These are phyloP conservation scores for Micronisus gabar DNA, from an alignment of 2,113 vertebrate species.

Conservation along the genomic window DNA sequence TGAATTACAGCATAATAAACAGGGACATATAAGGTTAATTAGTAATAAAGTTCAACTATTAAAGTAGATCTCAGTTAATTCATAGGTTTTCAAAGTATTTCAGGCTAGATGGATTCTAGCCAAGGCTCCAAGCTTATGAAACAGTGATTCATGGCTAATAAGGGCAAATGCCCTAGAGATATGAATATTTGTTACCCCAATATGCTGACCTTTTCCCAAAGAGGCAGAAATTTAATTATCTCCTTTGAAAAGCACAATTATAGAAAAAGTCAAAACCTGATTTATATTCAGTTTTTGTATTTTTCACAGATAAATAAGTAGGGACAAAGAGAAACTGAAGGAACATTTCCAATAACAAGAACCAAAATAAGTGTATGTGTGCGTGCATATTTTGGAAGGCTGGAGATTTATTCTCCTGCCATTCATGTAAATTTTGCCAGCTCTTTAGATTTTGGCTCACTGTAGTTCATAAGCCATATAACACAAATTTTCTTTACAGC, in stretches of 20 bases:
- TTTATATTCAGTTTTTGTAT: conserved; percentile 68
- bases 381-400: accelerated
- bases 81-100: conserved; percentile 68
- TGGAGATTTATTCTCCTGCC: neutral
- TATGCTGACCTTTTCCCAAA: conserved; percentile 73
- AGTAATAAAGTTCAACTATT: conserved; percentile 71
- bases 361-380: neutral
- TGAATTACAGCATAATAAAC: conserved; percentile 21
- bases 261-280: conserved; percentile 69
- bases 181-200: conserved; percentile 74
- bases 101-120: conserved; percentile 64
- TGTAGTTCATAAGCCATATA: neutral
- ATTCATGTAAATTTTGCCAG: neutral
- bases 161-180: conserved; percentile 74
- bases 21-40: conserved; percentile 69
- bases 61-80: conserved; percentile 66
- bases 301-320: conserved; percentile 68
- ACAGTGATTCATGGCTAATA: conserved; percentile 72
- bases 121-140: conserved; percentile 72
- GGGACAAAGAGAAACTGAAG: neutral
- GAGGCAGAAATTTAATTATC: conserved; percentile 78
- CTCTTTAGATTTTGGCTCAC: neutral
- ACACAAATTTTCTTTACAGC: neutral
- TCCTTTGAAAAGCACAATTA: conserved; percentile 76
- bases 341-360: neutral